Evolutionary conservation across 30 jellyfish, hydroid and myxozoan species (phyloP), one percentile per base, ranked within the genome.

Genomic region (Aurelia sp.): DNA sequence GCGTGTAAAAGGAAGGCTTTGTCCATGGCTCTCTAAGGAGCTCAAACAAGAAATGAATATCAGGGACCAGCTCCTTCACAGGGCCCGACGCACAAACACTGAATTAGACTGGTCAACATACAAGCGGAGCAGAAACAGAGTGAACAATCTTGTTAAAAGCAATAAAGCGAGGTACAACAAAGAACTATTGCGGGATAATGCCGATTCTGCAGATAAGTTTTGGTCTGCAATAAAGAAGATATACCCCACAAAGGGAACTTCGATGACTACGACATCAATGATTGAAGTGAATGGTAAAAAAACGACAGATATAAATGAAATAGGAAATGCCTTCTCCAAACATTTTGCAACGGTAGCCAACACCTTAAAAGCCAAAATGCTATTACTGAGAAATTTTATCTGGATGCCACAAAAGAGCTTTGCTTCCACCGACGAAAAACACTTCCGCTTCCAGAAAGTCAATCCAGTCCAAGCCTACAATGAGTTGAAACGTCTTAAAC

Each of bases 41-140:
- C 52, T 83, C 59, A 83, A 57, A 73, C 70, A 68, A 27, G 92
- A 71, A 37, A 82, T 82, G 85, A 85, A 85, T 52, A 37, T 18
- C 79, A 85, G 94, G 80, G 94, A 85, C 88, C 69, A 63, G 86
- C 86, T 85, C 74, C 84, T 73, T 8, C 82, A 90, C 66, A 86
- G 35, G 63, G 86, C 90, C 62, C 64, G 86, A 50, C 90, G 82
- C 64, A 44, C 81, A 62, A 73, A 84, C 77, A 61, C 63, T 72
- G 87, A 60, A 73, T 52, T 72, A 30, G 88, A 84, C 59, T 84
- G 93, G 81, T 71, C 86, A 23, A 17, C 79, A 22, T 71, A 84
- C 62, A 72, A 73, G 74, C 83, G 81, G 51, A 7, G 71, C 66
- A 59, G 88, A 72, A 82, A 82, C 78, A 82, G 81, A 66, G 92